These are phyloP conservation scores for Epinephelus cyanopodus DNA, from an alignment of 2,113 vertebrate genomes.

Conservation along the genomic window DNA sequence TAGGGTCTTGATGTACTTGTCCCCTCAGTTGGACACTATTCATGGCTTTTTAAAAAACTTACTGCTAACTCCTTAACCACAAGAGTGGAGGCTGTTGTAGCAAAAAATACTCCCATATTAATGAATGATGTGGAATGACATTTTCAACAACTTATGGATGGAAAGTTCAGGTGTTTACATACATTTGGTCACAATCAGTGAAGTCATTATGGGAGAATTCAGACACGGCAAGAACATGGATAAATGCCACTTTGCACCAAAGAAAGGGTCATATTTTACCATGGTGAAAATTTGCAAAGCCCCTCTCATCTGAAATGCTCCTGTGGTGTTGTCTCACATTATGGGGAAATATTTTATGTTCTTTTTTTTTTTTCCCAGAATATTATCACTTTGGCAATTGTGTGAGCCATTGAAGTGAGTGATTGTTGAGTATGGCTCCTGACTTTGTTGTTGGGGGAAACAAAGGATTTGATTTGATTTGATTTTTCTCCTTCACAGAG, in stretches of 20 bases:
- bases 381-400: slow-evolving; percentile 73
- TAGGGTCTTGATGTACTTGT: no score
- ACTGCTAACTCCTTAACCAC: background rate
- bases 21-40: background rate
- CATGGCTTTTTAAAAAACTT: background rate
- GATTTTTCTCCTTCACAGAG: slow-evolving; percentile 70
- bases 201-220: background rate
- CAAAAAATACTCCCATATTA: background rate
- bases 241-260: background rate
- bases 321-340: slow-evolving; percentile 48
- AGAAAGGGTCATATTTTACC: slow-evolving; percentile 28
- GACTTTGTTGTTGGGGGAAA: slow-evolving; percentile 75
- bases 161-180: background rate
- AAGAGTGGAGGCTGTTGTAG: background rate
- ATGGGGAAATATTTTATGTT: slow-evolving; percentile 54
- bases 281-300: slow-evolving; percentile 31
- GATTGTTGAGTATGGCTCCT: slow-evolving; percentile 77
- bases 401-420: slow-evolving; percentile 78
- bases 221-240: background rate
- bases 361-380: slow-evolving; percentile 34
- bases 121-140: background rate
- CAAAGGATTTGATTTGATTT: slow-evolving; percentile 76
- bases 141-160: no score
- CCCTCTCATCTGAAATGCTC: slow-evolving; percentile 5
- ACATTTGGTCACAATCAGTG: background rate